Evolutionary conservation across 2,113 vertebrate species (phyloP), one percentile per base, ranked within the genome.

Genomic region (Acrocephalus kingi): DNA sequence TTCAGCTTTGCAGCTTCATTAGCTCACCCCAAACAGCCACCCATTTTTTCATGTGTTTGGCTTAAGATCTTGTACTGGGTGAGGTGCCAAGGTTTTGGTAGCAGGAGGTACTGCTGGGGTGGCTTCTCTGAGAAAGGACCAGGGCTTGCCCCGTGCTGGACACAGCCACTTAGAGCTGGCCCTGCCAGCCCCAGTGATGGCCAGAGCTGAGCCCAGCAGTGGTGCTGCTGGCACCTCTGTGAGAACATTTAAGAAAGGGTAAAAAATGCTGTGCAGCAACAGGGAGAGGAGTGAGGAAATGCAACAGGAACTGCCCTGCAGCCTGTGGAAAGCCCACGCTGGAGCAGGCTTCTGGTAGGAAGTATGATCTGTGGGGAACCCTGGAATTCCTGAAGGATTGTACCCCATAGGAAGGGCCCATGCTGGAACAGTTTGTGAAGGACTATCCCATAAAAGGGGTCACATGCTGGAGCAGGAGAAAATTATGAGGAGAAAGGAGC

Each of bases 331-430:
- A 24, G 28, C 28, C 49, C 41, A 25, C 0, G 0, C 13, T 64
- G 68, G 54, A 89, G 58, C 15, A 58, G 52, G 27, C 49, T 82
- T 15, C 43, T 59, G 48, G 25, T 24, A 67, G 63, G 45, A 89
- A 30, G 35, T 67, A 22, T 45, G 49, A 16, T 48, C 33, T 28
- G 1, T 30, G 33, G 18, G 17, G 17, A 6, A 31, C 16, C 30
- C 35, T 35, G 35, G 35, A 35, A 35, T 35, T 91, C 35, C 45
- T 77, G 39, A 63, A 80, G 39, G 39, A 41, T 15, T 73, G 33
- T 63, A 31, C 6, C 24, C 45, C 0, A 0, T 64, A 33, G 35
- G 69, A 95, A n/a, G 10, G 19, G n/a, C 11, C 15, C 3, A 3
- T 31, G 51, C 46, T 81, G 61, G 37, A 78, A 48, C 27, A 69